Percentiles rank a stretch among this genome's conserved stretches.
These are phyloP conservation scores for Neoniphon sammara DNA, from an alignment of 2,797 vertebrate genomes.

Conservation along the genomic window DNA sequence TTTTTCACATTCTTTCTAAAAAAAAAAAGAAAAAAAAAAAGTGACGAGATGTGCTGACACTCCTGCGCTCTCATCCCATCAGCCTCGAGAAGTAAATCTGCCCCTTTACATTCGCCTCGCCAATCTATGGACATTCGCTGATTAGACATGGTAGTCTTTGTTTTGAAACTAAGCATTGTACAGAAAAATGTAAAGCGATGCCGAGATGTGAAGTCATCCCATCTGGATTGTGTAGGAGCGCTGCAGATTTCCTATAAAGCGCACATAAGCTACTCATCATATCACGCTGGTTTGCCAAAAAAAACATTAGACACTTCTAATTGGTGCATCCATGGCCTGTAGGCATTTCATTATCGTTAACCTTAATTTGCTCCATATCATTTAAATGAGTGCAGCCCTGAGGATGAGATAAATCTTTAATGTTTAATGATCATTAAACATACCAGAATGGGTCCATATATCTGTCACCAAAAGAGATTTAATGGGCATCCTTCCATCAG, in stretches of 20 bases:
- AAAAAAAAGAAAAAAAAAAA: slow-evolving; percentile 50
- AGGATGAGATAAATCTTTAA: slow-evolving; percentile 30
- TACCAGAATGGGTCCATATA: slow-evolving; percentile 17
- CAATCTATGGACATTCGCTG: slow-evolving; percentile 34
- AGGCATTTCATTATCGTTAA: slow-evolving; percentile 8
- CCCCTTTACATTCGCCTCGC: slow-evolving; percentile 1
- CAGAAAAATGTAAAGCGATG: slow-evolving; percentile 9
- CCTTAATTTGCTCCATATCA: slow-evolving; percentile 20
- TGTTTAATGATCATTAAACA: slow-evolving; percentile 43
- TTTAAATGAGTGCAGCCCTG: slow-evolving; percentile 25
- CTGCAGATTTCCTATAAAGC: slow-evolving; percentile 42
- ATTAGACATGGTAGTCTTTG: slow-evolving; percentile 39
- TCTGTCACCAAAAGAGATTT: slow-evolving; percentile 10
- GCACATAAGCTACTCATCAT: slow-evolving; percentile 64
- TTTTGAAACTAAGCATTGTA: slow-evolving; percentile 22
- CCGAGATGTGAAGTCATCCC: slow-evolving; percentile 45
- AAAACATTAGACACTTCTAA: slow-evolving; percentile 45
- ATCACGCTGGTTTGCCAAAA: slow-evolving; percentile 31
- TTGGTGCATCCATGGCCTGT: slow-evolving; percentile 29
- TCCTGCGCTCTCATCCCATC: background rate
- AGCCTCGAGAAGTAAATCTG: slow-evolving; percentile 17
- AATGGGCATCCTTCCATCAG: slow-evolving; percentile 22
- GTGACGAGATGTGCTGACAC: slow-evolving; percentile 45
- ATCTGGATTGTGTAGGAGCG: slow-evolving; percentile 32
- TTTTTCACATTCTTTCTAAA: slow-evolving; percentile 38